Base-by-base conservation (phyloP, 2,113 vertebrate species). In the Macrotus californicus region DNA sequence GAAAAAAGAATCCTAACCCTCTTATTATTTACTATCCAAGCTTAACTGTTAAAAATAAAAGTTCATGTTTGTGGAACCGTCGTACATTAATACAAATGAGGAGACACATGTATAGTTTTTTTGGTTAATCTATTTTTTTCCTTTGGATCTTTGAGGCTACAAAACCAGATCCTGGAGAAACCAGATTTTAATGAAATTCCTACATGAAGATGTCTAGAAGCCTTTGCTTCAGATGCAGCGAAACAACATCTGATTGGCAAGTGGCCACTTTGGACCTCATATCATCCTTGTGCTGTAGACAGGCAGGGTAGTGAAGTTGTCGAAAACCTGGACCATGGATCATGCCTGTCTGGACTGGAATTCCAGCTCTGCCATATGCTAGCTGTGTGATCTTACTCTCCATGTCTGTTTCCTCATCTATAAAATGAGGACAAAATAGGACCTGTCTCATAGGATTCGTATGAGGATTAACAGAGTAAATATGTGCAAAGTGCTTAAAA, bases 161-260 rank as follows among this genome's bases (percentile, higher is more conserved):
- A 91, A 93, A 91, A 79, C 52, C 11, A 93, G 77, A 15, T 31
- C 22, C 64, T 73, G 72, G 61, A 70, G 73, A 84, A 82, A 80
- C 0, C 1, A 69, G 13, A 50, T 89, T 86, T 73, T 69, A 89
- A 76, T 69, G 26, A 94, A 89, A 92, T 73, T 72, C 52, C 21
- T 52, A 39, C 41, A 69, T 36, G 79, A 94, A 84, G 46, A 76
- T 75, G 14, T 54, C 14, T 66, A 77, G 70, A 61, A 56, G 36
- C 1, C 67, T 92, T 29, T 92, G 56, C 26, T 89, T 94, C 92
- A 67, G 21, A 86, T 5, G 26, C 29, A 89, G 43, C 73, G 77
- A 82, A 91, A 81, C 11, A 66, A 84, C 52, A 64, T 76, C 88
- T 86, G 80, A 89, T 92, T 92, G 80, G 31, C 84, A 89, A 76